Evolutionary conservation across 2,888 invertebrate species (phyloP), one percentile per base, ranked within the genome.

Genomic region (Melinaea menophilus): DNA sequence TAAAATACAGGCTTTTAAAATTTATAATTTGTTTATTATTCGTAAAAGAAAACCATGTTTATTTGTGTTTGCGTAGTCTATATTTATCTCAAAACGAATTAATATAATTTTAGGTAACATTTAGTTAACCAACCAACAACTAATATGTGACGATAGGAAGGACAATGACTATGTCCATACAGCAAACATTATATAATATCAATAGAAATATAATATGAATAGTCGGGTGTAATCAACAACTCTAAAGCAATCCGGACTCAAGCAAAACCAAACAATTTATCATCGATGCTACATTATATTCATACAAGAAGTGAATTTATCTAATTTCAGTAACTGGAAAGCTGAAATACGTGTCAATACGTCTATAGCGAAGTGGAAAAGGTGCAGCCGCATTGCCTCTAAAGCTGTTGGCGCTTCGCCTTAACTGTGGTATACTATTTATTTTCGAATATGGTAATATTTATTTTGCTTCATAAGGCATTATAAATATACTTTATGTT

Each of bases 341-440:
- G 65, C 63, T 64, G 67, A 70, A 70, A 67, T 68, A 65, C 62
- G n/a, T 67, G 64, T 63, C 63, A 61, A 66, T 66, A 64, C 57
- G 57, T 62, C 59, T 56, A 59, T 48, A 58, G 59, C 64, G 58
- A 60, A 68, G 66, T 64, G 66, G 66, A 70, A 69, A 67, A 70
- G 65, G 66, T 67, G 64, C 63, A 69, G 62, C 63, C 64, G 65
- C 69, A 67, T 64, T 67, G 67, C 65, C 56, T 55, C n/a, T 63
- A 67, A 61, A 63, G 65, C 64, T 60, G 65, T 63, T 67, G 63
- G 65, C 63, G 63, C 57, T 57, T 48, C 57, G 65, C 63, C 65
- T 59, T 55, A 55, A 63, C 59, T n/a, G 46, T n/a, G 22, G 47
- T 31, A 48, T 56, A 64, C 64, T 56, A 54, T 57, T 48, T 22